Conservation (phyloP, 2,113 vertebrate genomes). For the Neomonachus schauinslandi region DNA sequence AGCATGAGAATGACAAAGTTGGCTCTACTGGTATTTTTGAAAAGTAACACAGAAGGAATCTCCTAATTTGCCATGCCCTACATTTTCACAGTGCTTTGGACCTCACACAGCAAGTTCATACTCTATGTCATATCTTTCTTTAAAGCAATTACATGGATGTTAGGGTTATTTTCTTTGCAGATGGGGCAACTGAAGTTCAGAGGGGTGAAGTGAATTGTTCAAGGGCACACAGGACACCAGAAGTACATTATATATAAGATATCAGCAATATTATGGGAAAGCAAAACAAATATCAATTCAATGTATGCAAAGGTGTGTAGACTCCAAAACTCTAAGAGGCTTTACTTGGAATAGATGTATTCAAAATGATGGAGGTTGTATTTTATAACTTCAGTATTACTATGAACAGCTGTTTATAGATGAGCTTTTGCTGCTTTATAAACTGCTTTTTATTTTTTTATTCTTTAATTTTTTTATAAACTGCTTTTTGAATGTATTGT, state of each 20-base stretch:
- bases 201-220: neutral
- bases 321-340: neutral
- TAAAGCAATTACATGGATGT: conserved; percentile 31
- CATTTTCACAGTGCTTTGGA: neutral
- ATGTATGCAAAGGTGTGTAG: neutral
- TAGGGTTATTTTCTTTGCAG: conserved; percentile 41
- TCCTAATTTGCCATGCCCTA: neutral
- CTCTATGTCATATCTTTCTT: conserved; percentile 37
- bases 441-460: neutral
- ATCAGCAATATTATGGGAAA: neutral
- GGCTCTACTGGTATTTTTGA: neutral
- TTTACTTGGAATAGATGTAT: neutral
- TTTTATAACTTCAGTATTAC: neutral
- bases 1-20: neutral
- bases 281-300: neutral
- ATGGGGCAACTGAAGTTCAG: neutral
- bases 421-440: neutral
- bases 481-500: neutral
- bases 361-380: neutral
- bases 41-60: conserved; percentile 21
- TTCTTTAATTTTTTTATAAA: neutral
- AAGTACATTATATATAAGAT: neutral
- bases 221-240: neutral
- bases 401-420: neutral
- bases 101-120: neutral